Evolutionary conservation across 2,888 invertebrate species (phyloP).

Genomic region (Xanthostigma xanthostigma): DNA sequence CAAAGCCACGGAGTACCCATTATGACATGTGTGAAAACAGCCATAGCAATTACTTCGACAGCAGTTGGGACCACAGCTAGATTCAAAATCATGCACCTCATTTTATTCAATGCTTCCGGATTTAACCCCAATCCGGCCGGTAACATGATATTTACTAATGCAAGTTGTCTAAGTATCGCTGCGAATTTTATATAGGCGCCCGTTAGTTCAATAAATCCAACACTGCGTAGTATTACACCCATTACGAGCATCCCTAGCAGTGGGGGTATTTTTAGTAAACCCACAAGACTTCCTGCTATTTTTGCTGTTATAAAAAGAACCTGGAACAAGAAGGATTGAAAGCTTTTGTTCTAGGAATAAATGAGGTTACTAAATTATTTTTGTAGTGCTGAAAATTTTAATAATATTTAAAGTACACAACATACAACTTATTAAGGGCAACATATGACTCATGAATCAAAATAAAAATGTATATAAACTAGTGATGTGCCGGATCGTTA

Average conservation of each 20-base stretch:
- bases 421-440: too few relatives aligned
- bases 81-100: constrained; percentile 36
- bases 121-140: constrained; percentile 50
- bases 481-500: too few relatives aligned
- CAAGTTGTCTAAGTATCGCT: constrained; percentile 37
- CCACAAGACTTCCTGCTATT: constrained; percentile 15
- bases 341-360: neutral
- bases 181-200: constrained; percentile 31
- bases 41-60: constrained; percentile 36
- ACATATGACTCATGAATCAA: too few relatives aligned
- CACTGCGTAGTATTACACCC: constrained; percentile 36
- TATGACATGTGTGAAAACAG: constrained; percentile 34
- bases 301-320: constrained; percentile 19
- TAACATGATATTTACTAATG: constrained; percentile 46
- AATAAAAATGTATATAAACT: too few relatives aligned
- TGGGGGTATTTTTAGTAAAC: constrained; percentile 29
- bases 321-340: constrained; percentile 10
- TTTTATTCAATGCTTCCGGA: constrained; percentile 35
- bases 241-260: constrained; percentile 47
- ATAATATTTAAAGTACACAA: too few relatives aligned
- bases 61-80: constrained; percentile 44
- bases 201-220: constrained; percentile 30
- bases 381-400: too few relatives aligned
- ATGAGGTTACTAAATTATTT: neutral
- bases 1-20: constrained; percentile 45